phyloP scores from a whole-genome alignment of 1,140 invertebrate species.

The Linepithema humile region DNA sequence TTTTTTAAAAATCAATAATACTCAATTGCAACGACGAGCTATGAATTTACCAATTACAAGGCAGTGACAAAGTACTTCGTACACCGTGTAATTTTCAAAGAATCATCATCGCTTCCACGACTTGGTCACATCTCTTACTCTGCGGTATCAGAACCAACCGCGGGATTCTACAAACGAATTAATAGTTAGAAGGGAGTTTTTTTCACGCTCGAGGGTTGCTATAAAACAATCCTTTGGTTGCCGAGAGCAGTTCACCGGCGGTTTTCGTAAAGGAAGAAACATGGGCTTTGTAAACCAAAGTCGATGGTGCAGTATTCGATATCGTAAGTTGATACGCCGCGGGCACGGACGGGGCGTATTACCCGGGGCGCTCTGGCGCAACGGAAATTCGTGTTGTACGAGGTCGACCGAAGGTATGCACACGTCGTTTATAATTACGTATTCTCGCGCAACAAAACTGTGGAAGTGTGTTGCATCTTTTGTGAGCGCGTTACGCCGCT shows the following conservation, averaged over 20 bases:
- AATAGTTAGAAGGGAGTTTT: constrained; percentile 50
- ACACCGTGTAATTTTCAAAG: constrained; percentile 39
- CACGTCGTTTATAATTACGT: constrained; percentile 46
- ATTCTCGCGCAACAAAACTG: constrained; percentile 35
- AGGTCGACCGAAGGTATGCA: not conserved
- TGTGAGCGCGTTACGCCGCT: constrained; percentile 15
- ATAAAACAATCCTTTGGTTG: constrained; percentile 57
- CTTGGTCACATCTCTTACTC: constrained; percentile 33
- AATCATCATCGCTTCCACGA: constrained; percentile 52
- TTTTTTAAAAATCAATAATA: not conserved
- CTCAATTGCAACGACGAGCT: not conserved
- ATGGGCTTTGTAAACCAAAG: constrained; percentile 41
- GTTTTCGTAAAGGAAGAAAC: constrained; percentile 24
- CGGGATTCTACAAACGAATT: constrained; percentile 57
- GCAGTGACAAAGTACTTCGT: constrained; percentile 47
- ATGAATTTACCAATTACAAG: constrained; percentile 7
- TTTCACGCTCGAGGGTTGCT: constrained; percentile 9
- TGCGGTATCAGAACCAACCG: not conserved
- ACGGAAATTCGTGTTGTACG: constrained; percentile 35
- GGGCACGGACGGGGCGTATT: not conserved
- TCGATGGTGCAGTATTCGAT: constrained; percentile 25
- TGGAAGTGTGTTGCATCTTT: constrained; percentile 42
- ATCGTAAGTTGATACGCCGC: constrained; percentile 15
- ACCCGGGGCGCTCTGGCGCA: not conserved
- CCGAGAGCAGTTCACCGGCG: constrained; percentile 43